Base-by-base conservation (phyloP, 2,113 vertebrate genomes). In the Melanerpes formicivorus region DNA sequence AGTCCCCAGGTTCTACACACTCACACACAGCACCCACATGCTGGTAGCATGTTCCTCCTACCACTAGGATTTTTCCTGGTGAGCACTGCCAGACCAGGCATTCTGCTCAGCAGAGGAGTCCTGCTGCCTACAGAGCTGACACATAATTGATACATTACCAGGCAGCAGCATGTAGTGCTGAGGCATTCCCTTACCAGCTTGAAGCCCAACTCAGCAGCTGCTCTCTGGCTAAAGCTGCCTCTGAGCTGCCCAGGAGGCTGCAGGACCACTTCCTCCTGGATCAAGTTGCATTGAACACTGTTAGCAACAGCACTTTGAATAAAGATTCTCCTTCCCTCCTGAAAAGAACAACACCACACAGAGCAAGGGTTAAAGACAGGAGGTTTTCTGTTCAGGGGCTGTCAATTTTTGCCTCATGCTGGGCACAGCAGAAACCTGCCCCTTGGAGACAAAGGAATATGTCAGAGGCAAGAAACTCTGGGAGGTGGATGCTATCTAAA, bases 1-100 rank as follows among this genome's bases (percentile, higher is more conserved):
- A 95, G 27, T 55, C 37, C 18, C 40, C 14, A 10, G 2, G 22
- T 3, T 48, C 50, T 67, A 60, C 58, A 30, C 8, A 50, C 29
- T 8, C 6, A n/a, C 29, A 11, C 3, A 9, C 12, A 52, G 32
- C 4, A 7, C 15, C 1, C 3, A 37, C n/a, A 2, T 2, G 21
- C n/a, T 40, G 4, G 11, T 29, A n/a, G 27, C 56, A 44, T 6
- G 42, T 44, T 58, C 14, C 22, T 52, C 50, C 50, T 52, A 29
- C 22, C 54, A 58, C 16, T 14, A 26, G 11, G 6, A 14, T 52
- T 80, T 30, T 23, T 71, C 42, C 48, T n/a, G 42, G 27, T 13
- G 37, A 74, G 27, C 4, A 0, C 32, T 63, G 52, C 80, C 13
- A 44, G 58, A 74, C 25, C 4, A 40, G 10, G 23, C 9, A 19